Evolutionary conservation across 2,888 invertebrate species (phyloP).

Genomic region (Selenia dentaria): DNA sequence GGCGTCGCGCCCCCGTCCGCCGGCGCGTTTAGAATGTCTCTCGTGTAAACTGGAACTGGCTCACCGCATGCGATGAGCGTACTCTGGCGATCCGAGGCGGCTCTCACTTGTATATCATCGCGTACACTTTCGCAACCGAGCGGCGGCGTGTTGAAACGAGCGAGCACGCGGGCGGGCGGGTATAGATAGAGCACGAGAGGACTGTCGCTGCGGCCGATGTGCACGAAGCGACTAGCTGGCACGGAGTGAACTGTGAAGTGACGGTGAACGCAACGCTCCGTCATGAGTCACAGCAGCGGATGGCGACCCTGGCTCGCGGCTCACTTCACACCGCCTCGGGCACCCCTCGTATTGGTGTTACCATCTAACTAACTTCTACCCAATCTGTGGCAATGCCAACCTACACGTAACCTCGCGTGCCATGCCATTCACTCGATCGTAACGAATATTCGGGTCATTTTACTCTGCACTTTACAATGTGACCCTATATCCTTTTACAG

Average conservation of each 20-base stretch:
- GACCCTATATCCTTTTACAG: slow-evolving; percentile 16
- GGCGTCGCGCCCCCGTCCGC: slow-evolving; percentile 79
- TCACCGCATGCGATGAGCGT: slow-evolving; percentile 82
- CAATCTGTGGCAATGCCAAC: slow-evolving; percentile 10
- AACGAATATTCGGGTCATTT: slow-evolving; percentile 29
- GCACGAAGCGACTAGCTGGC: slow-evolving; percentile 50
- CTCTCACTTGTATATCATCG: slow-evolving; percentile 85
- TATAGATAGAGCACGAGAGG: slow-evolving; percentile 25
- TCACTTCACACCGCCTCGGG: slow-evolving; percentile 54
- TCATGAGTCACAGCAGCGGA: slow-evolving; percentile 47
- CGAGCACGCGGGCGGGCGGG: slow-evolving; percentile 48
- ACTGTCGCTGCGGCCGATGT: slow-evolving; percentile 36
- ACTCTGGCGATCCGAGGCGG: slow-evolving; percentile 72
- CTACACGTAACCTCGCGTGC: slow-evolving; percentile 43
- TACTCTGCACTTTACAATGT: slow-evolving; percentile 17
- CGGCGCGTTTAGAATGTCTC: slow-evolving; percentile 77
- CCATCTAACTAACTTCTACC: background rate
- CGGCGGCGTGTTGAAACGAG: slow-evolving; percentile 75
- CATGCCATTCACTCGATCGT: slow-evolving; percentile 45
- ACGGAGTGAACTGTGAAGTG: background rate
- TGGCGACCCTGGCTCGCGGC: slow-evolving; percentile 48
- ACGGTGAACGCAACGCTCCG: slow-evolving; percentile 23
- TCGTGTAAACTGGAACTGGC: slow-evolving; percentile 77
- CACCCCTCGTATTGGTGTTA: slow-evolving; percentile 32
- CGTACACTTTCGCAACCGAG: slow-evolving; percentile 82